A percentile compares a stretch with the other conserved stretches of the same genome.
Conservation (phyloP, 2,888 invertebrate genomes). For the Acleris cristana region DNA sequence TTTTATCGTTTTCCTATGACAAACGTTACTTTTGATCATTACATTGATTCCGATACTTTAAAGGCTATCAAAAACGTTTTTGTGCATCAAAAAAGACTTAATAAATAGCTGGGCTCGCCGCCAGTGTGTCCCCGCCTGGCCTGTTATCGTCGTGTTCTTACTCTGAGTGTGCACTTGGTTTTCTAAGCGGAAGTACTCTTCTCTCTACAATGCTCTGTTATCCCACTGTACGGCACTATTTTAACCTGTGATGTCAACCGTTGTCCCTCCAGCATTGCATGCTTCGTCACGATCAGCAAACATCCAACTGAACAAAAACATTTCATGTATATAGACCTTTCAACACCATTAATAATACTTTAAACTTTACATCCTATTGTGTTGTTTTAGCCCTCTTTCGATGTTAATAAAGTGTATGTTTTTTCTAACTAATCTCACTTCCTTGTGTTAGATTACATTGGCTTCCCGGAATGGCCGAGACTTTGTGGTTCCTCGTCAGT, state of each 20-base stretch:
- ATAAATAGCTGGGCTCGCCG: slow-evolving; percentile 22
- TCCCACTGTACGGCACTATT: slow-evolving; percentile 25
- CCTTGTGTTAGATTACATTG: background rate
- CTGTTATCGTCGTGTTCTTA: slow-evolving; percentile 24
- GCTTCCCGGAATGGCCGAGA: slow-evolving; percentile 14
- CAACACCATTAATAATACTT: slow-evolving; percentile 5
- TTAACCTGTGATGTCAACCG: slow-evolving; percentile 22
- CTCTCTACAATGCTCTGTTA: slow-evolving; percentile 23
- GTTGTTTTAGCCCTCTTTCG: slow-evolving; percentile 5
- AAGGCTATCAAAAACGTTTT: background rate
- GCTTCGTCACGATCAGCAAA: slow-evolving; percentile 20
- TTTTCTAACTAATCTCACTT: slow-evolving; percentile 6
- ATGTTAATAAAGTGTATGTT: background rate
- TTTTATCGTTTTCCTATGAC: too few species aligned
- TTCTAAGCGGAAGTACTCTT: slow-evolving; percentile 20
- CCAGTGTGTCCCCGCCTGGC: slow-evolving; percentile 23
- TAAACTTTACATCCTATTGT: slow-evolving; percentile 3
- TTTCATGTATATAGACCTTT: slow-evolving; percentile 10
- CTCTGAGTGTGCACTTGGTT: slow-evolving; percentile 41
- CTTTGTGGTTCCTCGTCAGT: slow-evolving; percentile 20
- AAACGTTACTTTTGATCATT: too few species aligned
- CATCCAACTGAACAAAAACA: slow-evolving; percentile 19
- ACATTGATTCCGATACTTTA: background rate
- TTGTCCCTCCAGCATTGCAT: slow-evolving; percentile 28
- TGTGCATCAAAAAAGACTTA: slow-evolving; percentile 14